These are phyloP conservation scores for Iselma pallidipennis DNA, from an alignment of 2,888 invertebrate genomes.

Conservation along the genomic window DNA sequence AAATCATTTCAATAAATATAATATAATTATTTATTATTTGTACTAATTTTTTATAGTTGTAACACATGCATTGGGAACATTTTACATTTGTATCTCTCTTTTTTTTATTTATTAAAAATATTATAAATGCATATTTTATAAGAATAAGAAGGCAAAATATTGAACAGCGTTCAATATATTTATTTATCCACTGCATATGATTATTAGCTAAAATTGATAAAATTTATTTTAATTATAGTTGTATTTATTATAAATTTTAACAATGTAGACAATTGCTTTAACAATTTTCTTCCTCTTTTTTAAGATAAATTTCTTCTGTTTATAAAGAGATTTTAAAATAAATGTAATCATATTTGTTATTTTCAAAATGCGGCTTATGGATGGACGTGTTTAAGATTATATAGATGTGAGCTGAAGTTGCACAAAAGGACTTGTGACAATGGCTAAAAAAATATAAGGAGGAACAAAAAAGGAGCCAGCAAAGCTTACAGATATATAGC, in stretches of 20 bases:
- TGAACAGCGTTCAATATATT: constrained; percentile 38
- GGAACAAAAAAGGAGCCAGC: neutral
- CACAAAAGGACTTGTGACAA: neutral
- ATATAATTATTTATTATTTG: neutral
- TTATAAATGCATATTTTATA: constrained; percentile 40
- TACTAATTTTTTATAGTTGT: neutral
- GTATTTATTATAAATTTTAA: constrained; percentile 32
- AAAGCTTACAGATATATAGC: neutral
- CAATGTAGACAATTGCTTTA: constrained; percentile 36
- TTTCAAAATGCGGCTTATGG: constrained; percentile 10
- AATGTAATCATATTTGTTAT: constrained; percentile 9
- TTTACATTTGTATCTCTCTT: constrained; percentile 16
- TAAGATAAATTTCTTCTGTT: constrained; percentile 29
- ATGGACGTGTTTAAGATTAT: constrained; percentile 24
- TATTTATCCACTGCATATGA: constrained; percentile 28
- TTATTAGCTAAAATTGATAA: constrained; percentile 31
- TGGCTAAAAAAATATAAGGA: no score
- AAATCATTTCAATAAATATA: constrained; percentile 8
- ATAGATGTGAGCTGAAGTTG: constrained; percentile 9
- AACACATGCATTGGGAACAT: constrained; percentile 34
- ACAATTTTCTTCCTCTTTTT: constrained; percentile 28
- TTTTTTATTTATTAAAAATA: constrained; percentile 40
- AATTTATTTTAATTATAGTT: constrained; percentile 26
- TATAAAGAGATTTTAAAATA: constrained; percentile 25
- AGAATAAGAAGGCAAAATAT: constrained; percentile 43